phyloP scores from a whole-genome alignment of 2,797 vertebrate species.

The Sandelia bainsii region DNA sequence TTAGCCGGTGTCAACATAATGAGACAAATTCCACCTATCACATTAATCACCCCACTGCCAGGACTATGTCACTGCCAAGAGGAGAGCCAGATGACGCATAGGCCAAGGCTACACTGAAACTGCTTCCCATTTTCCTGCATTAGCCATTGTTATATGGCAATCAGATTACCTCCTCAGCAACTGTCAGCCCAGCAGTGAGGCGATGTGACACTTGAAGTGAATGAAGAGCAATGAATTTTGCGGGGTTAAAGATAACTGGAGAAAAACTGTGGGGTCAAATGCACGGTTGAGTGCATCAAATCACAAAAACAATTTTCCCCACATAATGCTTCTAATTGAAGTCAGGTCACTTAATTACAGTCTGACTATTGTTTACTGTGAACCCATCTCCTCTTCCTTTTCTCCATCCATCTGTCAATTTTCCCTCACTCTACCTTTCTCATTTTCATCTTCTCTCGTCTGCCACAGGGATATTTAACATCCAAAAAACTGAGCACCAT shows the following conservation, averaged over 20 bases:
- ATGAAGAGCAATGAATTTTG: constrained; percentile 46
- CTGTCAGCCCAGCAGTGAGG: constrained; percentile 55
- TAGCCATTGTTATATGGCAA: constrained; percentile 61
- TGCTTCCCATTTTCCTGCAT: constrained; percentile 63
- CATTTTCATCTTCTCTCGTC: constrained; percentile 34
- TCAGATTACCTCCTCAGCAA: constrained; percentile 68
- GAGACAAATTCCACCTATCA: constrained; percentile 86
- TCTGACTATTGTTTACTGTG: constrained; percentile 65
- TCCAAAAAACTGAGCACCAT: neutral
- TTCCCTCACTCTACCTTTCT: constrained; percentile 29
- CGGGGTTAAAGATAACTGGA: constrained; percentile 54
- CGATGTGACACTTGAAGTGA: constrained; percentile 52
- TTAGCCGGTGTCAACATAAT: constrained; percentile 85
- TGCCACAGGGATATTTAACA: constrained; percentile 12
- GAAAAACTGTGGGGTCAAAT: constrained; percentile 65
- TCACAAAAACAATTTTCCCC: constrained; percentile 70
- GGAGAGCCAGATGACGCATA: constrained; percentile 64
- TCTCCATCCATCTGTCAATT: constrained; percentile 57
- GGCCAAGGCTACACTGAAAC: constrained; percentile 44
- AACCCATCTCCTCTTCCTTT: constrained; percentile 54
- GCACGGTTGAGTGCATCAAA: constrained; percentile 55
- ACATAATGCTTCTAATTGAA: constrained; percentile 71
- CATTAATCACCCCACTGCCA: constrained; percentile 85
- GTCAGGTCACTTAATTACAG: constrained; percentile 77
- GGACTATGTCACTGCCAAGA: constrained; percentile 74